Evolutionary conservation across 2,797 vertebrate species (phyloP).

Genomic region (Uromys caudimaculatus): DNA sequence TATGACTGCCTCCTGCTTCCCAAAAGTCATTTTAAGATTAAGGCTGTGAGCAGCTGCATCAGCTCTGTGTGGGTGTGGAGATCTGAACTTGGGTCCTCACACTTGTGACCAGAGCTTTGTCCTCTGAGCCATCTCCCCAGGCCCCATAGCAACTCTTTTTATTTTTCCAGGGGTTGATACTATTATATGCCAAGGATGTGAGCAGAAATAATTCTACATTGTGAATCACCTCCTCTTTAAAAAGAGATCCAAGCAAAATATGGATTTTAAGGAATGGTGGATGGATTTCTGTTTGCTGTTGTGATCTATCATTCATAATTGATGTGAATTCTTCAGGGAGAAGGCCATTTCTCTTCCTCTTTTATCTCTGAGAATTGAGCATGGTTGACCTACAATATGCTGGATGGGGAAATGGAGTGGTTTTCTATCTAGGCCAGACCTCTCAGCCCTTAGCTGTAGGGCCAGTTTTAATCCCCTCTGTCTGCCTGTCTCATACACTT

Average conservation of each 20-base stretch:
- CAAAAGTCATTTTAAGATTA: not conserved
- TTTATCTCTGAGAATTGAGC: not conserved
- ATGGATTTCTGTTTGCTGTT: not conserved
- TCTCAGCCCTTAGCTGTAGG: not conserved
- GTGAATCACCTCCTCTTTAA: slow-evolving; percentile 22
- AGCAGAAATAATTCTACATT: not conserved
- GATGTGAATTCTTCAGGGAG: slow-evolving; percentile 7
- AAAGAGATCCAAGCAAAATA: not conserved
- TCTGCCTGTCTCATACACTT: not conserved
- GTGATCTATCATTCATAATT: not conserved
- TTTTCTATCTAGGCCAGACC: not conserved
- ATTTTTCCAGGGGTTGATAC: slow-evolving; percentile 1
- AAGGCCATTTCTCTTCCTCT: not conserved
- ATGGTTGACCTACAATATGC: not conserved
- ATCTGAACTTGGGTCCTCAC: not conserved
- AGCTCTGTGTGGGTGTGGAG: too few species aligned
- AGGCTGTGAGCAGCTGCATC: not conserved
- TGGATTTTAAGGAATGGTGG: not conserved
- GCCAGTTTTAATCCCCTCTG: slow-evolving; percentile 37
- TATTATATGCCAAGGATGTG: not conserved
- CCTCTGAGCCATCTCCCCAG: not conserved
- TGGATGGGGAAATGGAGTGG: not conserved
- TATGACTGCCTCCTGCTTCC: not conserved
- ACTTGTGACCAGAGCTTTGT: not conserved
- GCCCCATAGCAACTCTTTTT: slow-evolving; percentile 16